Percentiles rank a stretch among this genome's conserved stretches.
Conservation (phyloP, 2,113 vertebrate genomes). For the Leucopsar rothschildi region DNA sequence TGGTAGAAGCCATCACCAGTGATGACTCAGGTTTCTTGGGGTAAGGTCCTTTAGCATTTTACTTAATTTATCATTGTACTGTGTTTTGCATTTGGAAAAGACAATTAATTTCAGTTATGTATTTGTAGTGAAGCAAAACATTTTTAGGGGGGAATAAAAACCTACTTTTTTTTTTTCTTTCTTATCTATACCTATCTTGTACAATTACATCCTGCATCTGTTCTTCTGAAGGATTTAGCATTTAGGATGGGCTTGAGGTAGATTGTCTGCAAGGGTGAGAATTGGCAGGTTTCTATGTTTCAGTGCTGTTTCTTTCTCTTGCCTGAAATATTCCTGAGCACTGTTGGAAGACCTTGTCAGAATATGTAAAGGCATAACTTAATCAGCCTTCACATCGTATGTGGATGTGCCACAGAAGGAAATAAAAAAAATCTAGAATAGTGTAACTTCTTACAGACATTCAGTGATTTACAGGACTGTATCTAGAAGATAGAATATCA, state of each 20-base stretch:
- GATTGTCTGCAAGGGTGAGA: not conserved
- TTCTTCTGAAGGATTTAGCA: not conserved
- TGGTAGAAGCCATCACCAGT: not conserved
- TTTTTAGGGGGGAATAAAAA: not conserved
- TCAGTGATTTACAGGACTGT: slow-evolving; percentile 6
- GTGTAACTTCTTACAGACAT: not conserved
- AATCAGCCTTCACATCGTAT: slow-evolving; percentile 9
- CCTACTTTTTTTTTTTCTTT: not conserved
- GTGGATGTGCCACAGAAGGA: not conserved
- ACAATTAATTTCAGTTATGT: not conserved
- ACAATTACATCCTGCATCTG: not conserved
- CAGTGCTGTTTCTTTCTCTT: not conserved
- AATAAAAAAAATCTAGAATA: not conserved
- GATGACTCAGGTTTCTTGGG: not conserved
- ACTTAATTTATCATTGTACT: not conserved
- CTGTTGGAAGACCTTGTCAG: slow-evolving; percentile 32
- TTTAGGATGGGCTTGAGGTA: not conserved
- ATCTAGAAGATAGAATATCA: not conserved
- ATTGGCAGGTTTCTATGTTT: not conserved
- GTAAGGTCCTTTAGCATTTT: not conserved
- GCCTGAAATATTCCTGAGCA: not conserved
- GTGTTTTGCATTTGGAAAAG: not conserved
- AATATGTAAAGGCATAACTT: slow-evolving; percentile 24
- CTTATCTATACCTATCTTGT: not conserved
- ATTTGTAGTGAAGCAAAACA: not conserved